Conservation (phyloP, 2,888 invertebrate genomes). For the Sesia apiformis region DNA sequence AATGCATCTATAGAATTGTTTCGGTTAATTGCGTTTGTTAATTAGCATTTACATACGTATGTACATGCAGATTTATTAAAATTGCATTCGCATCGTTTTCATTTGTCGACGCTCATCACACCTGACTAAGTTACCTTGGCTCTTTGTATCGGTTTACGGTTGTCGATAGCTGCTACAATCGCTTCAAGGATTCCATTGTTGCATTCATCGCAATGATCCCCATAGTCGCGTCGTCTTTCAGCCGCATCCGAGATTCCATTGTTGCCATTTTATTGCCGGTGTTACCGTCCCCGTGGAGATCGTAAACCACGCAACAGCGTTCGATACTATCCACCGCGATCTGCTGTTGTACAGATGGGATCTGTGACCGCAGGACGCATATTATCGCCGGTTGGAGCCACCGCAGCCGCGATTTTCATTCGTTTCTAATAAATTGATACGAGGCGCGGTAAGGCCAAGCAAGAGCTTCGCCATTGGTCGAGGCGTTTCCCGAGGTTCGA, state of each 20-base stretch:
- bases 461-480: constrained; percentile 52
- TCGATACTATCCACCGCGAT: constrained; percentile 61
- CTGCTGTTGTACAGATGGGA: constrained; percentile 50
- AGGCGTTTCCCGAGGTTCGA: constrained; percentile 57
- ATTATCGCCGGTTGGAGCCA: constrained; percentile 60
- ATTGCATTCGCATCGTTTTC: constrained; percentile 19
- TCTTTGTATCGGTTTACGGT: constrained; percentile 44
- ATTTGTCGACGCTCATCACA: constrained; percentile 7
- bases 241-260: constrained; percentile 70
- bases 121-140: constrained; percentile 33
- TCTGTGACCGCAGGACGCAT: constrained; percentile 59
- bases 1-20: not conserved
- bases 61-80: constrained; percentile 17
- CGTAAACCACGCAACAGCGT: constrained; percentile 64
- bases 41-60: not conserved
- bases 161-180: constrained; percentile 66
- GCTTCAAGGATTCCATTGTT: constrained; percentile 66
- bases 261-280: constrained; percentile 71
- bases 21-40: not conserved
- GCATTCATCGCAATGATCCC: constrained; percentile 67
- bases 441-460: constrained; percentile 37
- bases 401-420: constrained; percentile 68
- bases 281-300: constrained; percentile 63
- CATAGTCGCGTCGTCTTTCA: constrained; percentile 61
- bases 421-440: constrained; percentile 73